Conservation (phyloP, 2,113 vertebrate genomes). For the Motacilla tschutschensis region DNA sequence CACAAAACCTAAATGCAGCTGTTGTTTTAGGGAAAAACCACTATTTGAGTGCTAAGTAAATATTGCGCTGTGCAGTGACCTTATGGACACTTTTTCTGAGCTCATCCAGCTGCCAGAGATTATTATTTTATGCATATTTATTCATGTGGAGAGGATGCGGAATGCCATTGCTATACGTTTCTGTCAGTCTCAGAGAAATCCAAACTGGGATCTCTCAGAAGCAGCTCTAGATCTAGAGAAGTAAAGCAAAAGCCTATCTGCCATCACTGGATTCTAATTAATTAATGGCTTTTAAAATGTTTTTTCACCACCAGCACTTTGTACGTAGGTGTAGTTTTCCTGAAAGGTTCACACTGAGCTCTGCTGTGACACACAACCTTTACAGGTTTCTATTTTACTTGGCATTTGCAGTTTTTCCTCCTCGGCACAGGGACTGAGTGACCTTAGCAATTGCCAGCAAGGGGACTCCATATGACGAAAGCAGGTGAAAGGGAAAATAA, state of each 20-base stretch:
- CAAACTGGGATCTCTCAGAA: not conserved
- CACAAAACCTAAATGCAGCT: not conserved
- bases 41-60: not conserved
- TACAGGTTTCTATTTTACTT: not conserved
- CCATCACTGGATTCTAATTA: not conserved
- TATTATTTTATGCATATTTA: not conserved
- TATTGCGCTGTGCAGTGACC: not conserved
- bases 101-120: not conserved
- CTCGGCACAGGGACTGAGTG: not conserved
- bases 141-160: not conserved
- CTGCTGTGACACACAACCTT: not conserved
- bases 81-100: not conserved
- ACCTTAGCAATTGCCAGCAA: slow-evolving; percentile 49
- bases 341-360: not conserved
- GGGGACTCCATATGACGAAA: slow-evolving; percentile 36
- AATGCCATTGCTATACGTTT: not conserved
- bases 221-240: not conserved
- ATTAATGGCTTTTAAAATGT: not conserved
- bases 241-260: not conserved
- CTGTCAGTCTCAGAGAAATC: not conserved
- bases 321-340: not conserved
- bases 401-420: not conserved
- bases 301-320: not conserved
- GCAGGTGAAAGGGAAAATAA: slow-evolving; percentile 62
- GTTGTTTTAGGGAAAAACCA: not conserved